Evolutionary conservation across 2,888 invertebrate species (phyloP).

Genomic region (Microctonus brassicae): DNA sequence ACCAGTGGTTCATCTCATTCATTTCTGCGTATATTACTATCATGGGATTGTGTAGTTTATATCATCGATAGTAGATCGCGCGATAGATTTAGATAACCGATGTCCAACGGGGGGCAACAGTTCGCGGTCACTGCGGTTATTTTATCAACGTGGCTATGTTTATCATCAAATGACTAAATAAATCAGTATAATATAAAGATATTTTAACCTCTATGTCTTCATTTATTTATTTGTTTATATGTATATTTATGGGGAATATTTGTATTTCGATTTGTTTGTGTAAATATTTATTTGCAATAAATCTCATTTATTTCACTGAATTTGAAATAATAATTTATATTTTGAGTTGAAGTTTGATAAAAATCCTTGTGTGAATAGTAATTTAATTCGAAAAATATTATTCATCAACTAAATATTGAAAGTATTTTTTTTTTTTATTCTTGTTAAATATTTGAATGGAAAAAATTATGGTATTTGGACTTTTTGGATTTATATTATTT

Average conservation of each 20-base stretch:
- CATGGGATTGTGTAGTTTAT: slow-evolving; percentile 52
- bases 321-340: too few relatives aligned
- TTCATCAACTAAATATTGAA: too few relatives aligned
- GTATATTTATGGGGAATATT: not conserved
- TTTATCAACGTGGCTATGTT: slow-evolving; percentile 47
- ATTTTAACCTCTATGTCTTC: slow-evolving; percentile 27
- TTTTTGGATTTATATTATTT: too few relatives aligned
- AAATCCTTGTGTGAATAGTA: too few relatives aligned
- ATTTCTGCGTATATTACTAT: slow-evolving; percentile 33
- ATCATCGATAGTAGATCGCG: slow-evolving; percentile 55
- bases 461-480: too few relatives aligned
- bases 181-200: slow-evolving; percentile 46
- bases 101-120: slow-evolving; percentile 45
- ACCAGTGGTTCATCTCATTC: not conserved
- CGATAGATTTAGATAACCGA: slow-evolving; percentile 55
- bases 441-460: too few relatives aligned
- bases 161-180: slow-evolving; percentile 56
- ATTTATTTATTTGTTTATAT: slow-evolving; percentile 11
- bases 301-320: too few relatives aligned
- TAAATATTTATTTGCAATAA: too few relatives aligned
- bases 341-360: too few relatives aligned
- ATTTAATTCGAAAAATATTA: too few relatives aligned
- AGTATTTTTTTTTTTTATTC: too few relatives aligned
- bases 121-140: slow-evolving; percentile 33
- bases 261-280: not conserved